Base-by-base conservation (phyloP, 1,140 invertebrate species). In the Nasonia vitripennis region DNA sequence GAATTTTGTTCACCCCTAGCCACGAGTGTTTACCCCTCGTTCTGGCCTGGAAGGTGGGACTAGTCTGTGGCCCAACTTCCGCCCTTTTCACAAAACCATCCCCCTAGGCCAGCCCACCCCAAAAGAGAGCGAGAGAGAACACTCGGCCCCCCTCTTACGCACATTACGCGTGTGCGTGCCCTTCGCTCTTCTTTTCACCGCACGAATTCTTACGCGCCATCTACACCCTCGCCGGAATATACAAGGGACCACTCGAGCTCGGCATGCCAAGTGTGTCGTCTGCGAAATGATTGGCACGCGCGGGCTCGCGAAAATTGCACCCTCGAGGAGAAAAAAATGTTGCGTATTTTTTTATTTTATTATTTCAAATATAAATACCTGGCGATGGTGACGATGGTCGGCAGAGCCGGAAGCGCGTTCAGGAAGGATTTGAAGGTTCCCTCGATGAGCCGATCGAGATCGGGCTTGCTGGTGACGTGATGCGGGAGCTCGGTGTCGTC, bases 401-500 rank as follows among this genome's bases (percentile, higher is more conserved):
- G 97, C 55, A 93, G 91, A 45, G 90, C 87, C 0, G 95, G 95
- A 2, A 98, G 89, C 51, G 92, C 90, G n/a, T 94, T 89, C 10
- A 98, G 89, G 77, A 98, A 95, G 2, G 12, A 91, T 90, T 83
- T 94, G 91, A 86, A 97, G 94, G 81, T 94, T 89, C 55, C 91
- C 9, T 91, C 90, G 82, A 97, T 95, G 78, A 96, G 94, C 12
- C 93, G 91, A 78, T 94, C 91, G 70, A 98, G 95, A 91, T 98
- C 95, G 74, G 95, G 94, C 6, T 94, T 90, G 1, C 93, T 94
- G 79, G 96, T 97, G 1, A 97, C 95, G 90, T 98, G 97, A 91
- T 98, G 95, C 0, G 98, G 98, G 67, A 98, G 91, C 31, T 94
- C 95, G 0, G 94, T 94, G 87, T 97, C 96, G 90, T 99, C 98